These are phyloP conservation scores for Atherinosoma microstoma DNA, from an alignment of 2,797 vertebrate species.

Conservation along the genomic window DNA sequence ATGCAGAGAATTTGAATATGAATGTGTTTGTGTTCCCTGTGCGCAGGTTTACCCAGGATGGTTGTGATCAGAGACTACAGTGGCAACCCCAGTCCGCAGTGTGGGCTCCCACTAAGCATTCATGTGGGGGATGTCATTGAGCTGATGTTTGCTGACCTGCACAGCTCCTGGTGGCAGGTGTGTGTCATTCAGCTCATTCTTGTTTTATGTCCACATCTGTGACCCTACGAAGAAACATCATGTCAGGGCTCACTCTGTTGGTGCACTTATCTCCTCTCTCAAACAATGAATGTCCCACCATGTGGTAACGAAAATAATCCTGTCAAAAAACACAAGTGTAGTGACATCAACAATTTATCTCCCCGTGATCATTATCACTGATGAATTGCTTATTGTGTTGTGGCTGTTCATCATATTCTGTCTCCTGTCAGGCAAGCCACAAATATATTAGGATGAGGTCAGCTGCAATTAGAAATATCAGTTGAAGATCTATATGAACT, in stretches of 20 bases:
- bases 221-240: slow-evolving; percentile 55
- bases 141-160: slow-evolving; percentile 89
- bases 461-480: slow-evolving; percentile 40
- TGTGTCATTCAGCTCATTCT: slow-evolving; percentile 58
- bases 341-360: slow-evolving; percentile 23
- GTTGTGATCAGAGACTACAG: slow-evolving; percentile 89
- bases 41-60: slow-evolving; percentile 91
- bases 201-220: slow-evolving; percentile 61
- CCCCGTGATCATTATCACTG: slow-evolving; percentile 9
- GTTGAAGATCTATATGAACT: slow-evolving; percentile 36
- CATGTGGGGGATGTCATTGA: slow-evolving; percentile 90
- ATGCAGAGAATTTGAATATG: slow-evolving; percentile 13
- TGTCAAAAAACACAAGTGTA: slow-evolving; percentile 14
- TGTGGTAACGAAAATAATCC: slow-evolving; percentile 6
- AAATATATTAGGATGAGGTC: slow-evolving; percentile 53
- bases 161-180: slow-evolving; percentile 96
- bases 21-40: slow-evolving; percentile 42
- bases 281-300: not conserved
- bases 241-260: slow-evolving; percentile 29
- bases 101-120: slow-evolving; percentile 88
- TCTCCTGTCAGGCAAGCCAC: slow-evolving; percentile 35
- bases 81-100: slow-evolving; percentile 85
- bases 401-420: slow-evolving; percentile 33
- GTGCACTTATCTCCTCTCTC: not conserved
- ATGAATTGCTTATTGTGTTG: slow-evolving; percentile 19